A percentile compares a stretch with the other conserved stretches of the same genome.
phyloP scores from a whole-genome alignment of 2,113 vertebrate species.

The Mobula birostris region DNA sequence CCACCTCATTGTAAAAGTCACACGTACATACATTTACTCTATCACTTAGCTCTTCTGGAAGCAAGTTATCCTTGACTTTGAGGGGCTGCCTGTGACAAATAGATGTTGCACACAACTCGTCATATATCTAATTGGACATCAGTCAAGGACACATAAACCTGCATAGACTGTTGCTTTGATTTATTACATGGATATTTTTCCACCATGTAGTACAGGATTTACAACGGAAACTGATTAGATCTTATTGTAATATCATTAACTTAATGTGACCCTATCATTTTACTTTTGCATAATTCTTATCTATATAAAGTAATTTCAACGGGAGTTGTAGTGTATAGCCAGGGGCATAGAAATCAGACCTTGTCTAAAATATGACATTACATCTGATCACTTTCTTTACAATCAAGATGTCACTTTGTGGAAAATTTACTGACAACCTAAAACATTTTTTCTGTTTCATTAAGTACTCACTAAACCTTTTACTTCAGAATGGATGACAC shows the following conservation, averaged over 20 bases:
- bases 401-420: not conserved
- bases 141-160: not conserved
- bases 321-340: not conserved
- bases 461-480: conserved; percentile 19
- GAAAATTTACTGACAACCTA: conserved; percentile 13
- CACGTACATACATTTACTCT: too few relatives aligned
- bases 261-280: conserved; percentile 15
- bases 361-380: not conserved
- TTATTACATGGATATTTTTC: conserved; percentile 12
- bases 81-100: too few relatives aligned
- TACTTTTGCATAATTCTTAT: not conserved
- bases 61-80: not conserved
- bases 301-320: conserved; percentile 19
- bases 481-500: not conserved
- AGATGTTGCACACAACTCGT: not conserved
- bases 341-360: not conserved
- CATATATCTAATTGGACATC: not conserved
- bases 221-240: conserved; percentile 6
- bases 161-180: not conserved
- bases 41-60: too few relatives aligned
- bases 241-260: conserved; percentile 7
- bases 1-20: too few relatives aligned
- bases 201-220: conserved; percentile 2
- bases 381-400: not conserved
- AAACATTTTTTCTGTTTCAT: conserved; percentile 20